A percentile compares a stretch with the other conserved stretches of the same genome.
These are phyloP conservation scores for Nibea albiflora DNA, from an alignment of 2,113 vertebrate species.

Conservation along the genomic window DNA sequence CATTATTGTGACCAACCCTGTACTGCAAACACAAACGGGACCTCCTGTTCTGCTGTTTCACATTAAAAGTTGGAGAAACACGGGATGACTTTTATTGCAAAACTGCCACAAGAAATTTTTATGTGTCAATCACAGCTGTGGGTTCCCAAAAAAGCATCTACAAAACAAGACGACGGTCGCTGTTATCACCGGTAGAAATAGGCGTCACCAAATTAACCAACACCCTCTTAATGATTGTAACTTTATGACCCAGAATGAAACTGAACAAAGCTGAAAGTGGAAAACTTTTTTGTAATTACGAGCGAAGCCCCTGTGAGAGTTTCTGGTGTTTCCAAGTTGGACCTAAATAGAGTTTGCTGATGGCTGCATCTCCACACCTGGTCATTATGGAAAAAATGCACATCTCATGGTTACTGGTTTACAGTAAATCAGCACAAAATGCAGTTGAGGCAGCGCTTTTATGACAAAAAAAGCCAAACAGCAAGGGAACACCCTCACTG, in stretches of 20 bases:
- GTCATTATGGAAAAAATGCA: not conserved
- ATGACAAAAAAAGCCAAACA: not conserved
- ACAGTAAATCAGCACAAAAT: slow-evolving; percentile 41
- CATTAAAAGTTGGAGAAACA: not conserved
- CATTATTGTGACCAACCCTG: too few relatives aligned
- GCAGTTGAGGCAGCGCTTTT: slow-evolving; percentile 18
- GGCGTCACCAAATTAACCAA: not conserved
- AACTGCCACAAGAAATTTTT: not conserved
- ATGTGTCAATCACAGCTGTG: too few relatives aligned
- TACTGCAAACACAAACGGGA: too few relatives aligned
- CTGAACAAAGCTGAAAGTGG: not conserved
- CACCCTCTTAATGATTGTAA: not conserved
- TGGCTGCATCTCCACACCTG: slow-evolving; percentile 38
- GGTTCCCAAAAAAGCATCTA: not conserved
- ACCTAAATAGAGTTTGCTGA: slow-evolving; percentile 42
- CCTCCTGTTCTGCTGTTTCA: not conserved
- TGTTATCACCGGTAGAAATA: not conserved
- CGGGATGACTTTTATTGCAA: not conserved
- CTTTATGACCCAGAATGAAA: not conserved
- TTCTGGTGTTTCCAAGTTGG: not conserved
- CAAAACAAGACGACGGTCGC: not conserved
- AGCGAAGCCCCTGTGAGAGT: slow-evolving; percentile 7
- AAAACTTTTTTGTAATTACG: not conserved
- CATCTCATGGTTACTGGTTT: not conserved
- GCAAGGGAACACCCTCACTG: not conserved